Percentiles rank a stretch among this genome's conserved stretches.
phyloP scores from a whole-genome alignment of 2,113 vertebrate species.

The Hoplias malabaricus region DNA sequence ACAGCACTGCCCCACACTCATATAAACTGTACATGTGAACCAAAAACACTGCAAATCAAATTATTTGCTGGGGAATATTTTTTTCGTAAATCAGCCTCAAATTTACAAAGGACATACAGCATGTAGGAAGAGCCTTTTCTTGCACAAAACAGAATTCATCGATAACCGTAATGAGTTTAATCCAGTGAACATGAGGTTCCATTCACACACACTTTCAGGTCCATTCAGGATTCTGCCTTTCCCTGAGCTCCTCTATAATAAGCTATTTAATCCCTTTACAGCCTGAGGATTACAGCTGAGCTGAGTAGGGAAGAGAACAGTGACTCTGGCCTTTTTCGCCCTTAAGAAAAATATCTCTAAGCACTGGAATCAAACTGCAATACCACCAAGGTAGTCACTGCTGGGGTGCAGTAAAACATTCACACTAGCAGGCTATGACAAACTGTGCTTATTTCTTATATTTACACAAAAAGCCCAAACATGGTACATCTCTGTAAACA shows the following conservation, averaged over 20 bases:
- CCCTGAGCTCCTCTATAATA: constrained; percentile 45
- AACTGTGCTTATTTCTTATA: not conserved
- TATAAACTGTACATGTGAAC: too few relatives aligned
- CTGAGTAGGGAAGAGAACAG: constrained; percentile 9
- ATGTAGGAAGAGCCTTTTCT: constrained; percentile 7
- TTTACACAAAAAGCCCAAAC: not conserved
- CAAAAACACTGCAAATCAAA: not conserved
- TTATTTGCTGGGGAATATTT: not conserved
- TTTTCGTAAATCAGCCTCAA: not conserved
- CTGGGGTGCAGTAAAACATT: not conserved
- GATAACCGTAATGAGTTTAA: constrained; percentile 31
- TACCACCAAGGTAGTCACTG: not conserved
- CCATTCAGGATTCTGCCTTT: constrained; percentile 30
- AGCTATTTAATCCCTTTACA: constrained; percentile 49
- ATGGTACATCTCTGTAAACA: not conserved
- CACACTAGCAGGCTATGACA: not conserved
- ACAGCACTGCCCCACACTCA: too few relatives aligned
- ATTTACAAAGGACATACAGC: too few relatives aligned
- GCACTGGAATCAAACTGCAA: not conserved
- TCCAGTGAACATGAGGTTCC: constrained; percentile 17
- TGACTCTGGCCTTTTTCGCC: not conserved
- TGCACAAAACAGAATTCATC: constrained; percentile 23
- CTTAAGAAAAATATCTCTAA: not conserved
- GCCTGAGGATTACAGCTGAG: constrained; percentile 41
- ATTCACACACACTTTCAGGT: constrained; percentile 27